Base-by-base conservation (phyloP, 2,113 vertebrate genomes). In the Pantherophis guttatus region DNA sequence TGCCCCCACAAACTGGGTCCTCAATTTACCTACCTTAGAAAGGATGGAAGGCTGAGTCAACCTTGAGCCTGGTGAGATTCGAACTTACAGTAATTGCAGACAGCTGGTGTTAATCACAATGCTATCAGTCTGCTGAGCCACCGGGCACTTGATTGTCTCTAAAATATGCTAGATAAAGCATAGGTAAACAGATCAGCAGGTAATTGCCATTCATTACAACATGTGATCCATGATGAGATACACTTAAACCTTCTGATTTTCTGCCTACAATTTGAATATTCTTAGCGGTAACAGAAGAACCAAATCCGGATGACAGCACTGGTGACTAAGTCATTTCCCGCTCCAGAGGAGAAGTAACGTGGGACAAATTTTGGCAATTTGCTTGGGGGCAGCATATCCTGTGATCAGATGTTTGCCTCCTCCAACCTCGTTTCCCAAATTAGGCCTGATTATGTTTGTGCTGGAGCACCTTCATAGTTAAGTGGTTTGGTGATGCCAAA, bases 371-470 rank as follows among this genome's bases (percentile, higher is more conserved):
- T 10, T 87, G 75, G 44, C 59, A 94, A 89, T 2, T 89, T 33
- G 55, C n/a, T 55, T 87, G 4, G 89, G 53, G 92, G 53, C 86
- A 90, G 59, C 8, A 24, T 23, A 55, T 91, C 92, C 55, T 21
- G n/a, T 87, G 93, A 92, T 94, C 52, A 88, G 88, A 52, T 81
- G 94, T n/a, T 91, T 62, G 86, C n/a, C 62, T 89, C 33, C n/a
- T 90, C 53, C 88, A 86, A 44, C 48, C 26, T 50, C 87, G 33
- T 85, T 29, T 90, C 89, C 81, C 62, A 86, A 90, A 87, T 93
- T 90, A 93, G 57, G 58, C 2, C 13, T 33, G 44, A 65, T 87
- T 90, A 86, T 59, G 50, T 87, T 87, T 62, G 81, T 53, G 91
- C 58, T 70, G 24, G 23, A 92, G 52, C 8, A 21, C 91, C 86